These are phyloP conservation scores for Aplidium turbinatum DNA, from an alignment of 23 tunicate genomes.

Conservation along the genomic window DNA sequence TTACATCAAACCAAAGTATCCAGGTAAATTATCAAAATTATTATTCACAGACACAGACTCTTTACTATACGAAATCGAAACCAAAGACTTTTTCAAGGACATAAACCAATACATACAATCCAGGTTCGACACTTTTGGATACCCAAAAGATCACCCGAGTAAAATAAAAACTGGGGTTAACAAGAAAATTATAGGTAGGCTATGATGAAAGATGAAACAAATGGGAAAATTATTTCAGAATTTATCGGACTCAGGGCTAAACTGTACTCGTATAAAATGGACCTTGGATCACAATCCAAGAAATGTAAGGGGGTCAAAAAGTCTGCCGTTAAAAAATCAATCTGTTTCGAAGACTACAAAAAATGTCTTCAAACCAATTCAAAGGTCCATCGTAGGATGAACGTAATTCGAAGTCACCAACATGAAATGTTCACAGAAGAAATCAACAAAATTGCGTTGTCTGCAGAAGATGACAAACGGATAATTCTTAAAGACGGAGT, in stretches of 20 bases:
- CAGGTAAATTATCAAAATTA: not conserved
- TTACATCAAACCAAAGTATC: not conserved
- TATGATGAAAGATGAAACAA: not conserved
- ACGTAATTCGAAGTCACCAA: not conserved
- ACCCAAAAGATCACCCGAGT: not conserved
- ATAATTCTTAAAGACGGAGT: not conserved
- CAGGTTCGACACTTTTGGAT: not conserved
- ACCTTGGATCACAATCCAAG: not conserved
- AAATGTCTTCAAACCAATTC: not conserved
- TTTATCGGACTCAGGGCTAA: not conserved
- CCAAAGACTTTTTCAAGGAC: slow-evolving; percentile 1
- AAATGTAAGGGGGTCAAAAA: not conserved
- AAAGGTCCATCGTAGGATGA: not conserved
- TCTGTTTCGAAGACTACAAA: not conserved
- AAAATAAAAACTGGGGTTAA: not conserved
- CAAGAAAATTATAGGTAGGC: not conserved
- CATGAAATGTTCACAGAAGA: slow-evolving; percentile 1
- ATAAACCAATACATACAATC: not conserved
- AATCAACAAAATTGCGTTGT: not conserved
- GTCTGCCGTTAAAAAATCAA: not conserved
- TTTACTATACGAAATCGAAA: not conserved
- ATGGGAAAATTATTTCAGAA: too few species aligned
- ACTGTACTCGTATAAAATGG: slow-evolving; percentile 1
- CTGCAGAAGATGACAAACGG: slow-evolving; percentile 8
- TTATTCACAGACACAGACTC: not conserved